phyloP scores from a whole-genome alignment of 2,797 vertebrate species.

The Caiman crocodilus region DNA sequence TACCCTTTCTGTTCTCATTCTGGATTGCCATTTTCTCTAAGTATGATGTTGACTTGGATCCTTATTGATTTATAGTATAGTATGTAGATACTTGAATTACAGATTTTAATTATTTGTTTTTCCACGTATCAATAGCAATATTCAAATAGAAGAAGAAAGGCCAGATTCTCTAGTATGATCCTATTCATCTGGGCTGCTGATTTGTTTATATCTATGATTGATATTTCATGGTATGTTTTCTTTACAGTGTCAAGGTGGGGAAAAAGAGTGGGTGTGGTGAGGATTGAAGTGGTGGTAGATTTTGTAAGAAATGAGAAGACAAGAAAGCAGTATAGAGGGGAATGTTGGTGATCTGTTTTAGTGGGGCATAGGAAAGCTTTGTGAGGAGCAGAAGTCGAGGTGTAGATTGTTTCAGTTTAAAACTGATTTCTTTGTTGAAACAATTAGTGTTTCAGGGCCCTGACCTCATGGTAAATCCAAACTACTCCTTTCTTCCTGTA shows the following conservation, averaged over 20 bases:
- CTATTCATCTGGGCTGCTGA: background rate
- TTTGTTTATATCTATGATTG: background rate
- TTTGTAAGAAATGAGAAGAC: background rate
- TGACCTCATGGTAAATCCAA: slow-evolving; percentile 49
- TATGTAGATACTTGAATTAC: background rate
- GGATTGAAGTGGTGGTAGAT: background rate
- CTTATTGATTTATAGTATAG: background rate
- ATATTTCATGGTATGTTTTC: background rate
- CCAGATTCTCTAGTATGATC: background rate
- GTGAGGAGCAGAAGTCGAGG: background rate
- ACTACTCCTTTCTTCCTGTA: slow-evolving; percentile 61
- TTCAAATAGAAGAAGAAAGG: background rate
- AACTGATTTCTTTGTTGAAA: slow-evolving; percentile 31
- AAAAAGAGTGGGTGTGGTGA: background rate
- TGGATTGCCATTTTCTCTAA: slow-evolving; percentile 5
- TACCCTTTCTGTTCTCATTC: background rate
- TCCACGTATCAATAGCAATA: background rate
- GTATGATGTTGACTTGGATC: background rate
- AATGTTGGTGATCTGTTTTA: background rate
- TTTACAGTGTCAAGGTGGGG: background rate
- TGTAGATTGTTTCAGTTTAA: slow-evolving; percentile 13
- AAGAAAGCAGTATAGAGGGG: background rate
- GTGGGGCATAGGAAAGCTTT: background rate
- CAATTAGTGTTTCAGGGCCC: slow-evolving; percentile 38
- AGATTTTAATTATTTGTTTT: background rate